Evolutionary conservation across 2,797 vertebrate species (phyloP), one percentile per base, ranked within the genome.

Genomic region (Brachyalestes nurse): DNA sequence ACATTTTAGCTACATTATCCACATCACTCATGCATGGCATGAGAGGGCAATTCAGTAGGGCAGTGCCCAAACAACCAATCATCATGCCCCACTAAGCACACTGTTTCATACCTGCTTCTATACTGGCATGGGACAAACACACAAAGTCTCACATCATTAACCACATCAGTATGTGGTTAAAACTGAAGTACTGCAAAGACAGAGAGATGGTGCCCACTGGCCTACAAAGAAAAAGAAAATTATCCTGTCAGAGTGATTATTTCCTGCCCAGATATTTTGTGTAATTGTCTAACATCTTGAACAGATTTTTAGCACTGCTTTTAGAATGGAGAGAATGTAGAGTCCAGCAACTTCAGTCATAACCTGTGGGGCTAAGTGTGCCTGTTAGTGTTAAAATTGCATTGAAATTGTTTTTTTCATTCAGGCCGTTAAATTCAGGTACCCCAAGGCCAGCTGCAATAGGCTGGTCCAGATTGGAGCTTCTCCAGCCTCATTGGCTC

Each of bases 271-370:
- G 6, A 8, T 49, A 14, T 6, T 49, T 51, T 23, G 13, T 49
- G 4, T 51, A 67, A 67, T 42, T 67, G 9, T 67, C 19, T 17
- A 65, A 66, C 64, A 62, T 62, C 60, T 62, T 62, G 60, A 62
- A 62, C 9, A 42, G 64, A n/a, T 67, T 40, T 67, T 45, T 21
- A 51, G 6, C 25, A 51, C 45, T 51, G 13, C 10, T 16, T 16
- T 23, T 13, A 67, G 64, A n/a, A 69, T 23, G 21, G 0, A 47
- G 40, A 23, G 19, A 69, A 47, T 21, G 25, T 53, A 6, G 6
- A 28, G 47, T 70, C n/a, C 14, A 4, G 6, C 7, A 51, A 45
- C 23, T 51, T 71, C 9, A 10, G 23, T 51, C 23, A 14, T 3
- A 71, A 28, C 23, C 47, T 64, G 5, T 2, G 13, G 14, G 61